Evolutionary conservation across 2,797 vertebrate species (phyloP).

Genomic region (Okamejei kenojei): DNA sequence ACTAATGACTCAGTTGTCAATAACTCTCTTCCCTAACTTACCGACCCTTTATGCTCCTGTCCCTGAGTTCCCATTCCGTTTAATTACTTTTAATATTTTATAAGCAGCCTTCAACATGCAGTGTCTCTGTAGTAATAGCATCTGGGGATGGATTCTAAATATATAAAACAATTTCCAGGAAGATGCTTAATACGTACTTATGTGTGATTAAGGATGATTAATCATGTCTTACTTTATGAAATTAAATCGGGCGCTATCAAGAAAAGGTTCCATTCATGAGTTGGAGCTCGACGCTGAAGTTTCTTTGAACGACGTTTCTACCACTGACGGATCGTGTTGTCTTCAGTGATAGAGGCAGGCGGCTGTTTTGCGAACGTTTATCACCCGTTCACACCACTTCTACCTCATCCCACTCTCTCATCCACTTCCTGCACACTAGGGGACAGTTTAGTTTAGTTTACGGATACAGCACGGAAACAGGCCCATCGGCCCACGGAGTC

Average conservation of each 20-base stretch:
- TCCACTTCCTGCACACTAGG: no score
- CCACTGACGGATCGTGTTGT: background rate
- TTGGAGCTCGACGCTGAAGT: no score
- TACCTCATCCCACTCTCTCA: no score
- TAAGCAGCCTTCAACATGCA: constrained; percentile 46
- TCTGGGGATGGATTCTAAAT: constrained; percentile 24
- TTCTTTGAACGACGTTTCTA: background rate
- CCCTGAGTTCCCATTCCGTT: constrained; percentile 50
- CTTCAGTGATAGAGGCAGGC: no score
- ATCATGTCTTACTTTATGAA: constrained; percentile 24
- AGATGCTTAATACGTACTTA: constrained; percentile 23
- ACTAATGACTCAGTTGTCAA: constrained; percentile 39
- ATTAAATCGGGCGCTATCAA: background rate
- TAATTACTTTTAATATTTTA: constrained; percentile 59
- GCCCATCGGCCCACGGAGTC: no score
- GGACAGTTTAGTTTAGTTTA: no score
- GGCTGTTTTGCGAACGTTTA: no score
- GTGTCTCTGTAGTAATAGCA: background rate
- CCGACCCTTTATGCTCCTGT: constrained; percentile 38
- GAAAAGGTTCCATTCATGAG: background rate
- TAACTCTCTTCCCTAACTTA: constrained; percentile 48
- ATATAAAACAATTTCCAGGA: constrained; percentile 36
- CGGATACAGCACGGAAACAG: no score
- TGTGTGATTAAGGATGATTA: constrained; percentile 13
- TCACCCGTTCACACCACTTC: no score